Percentiles rank a stretch among this genome's conserved stretches.
phyloP scores from a whole-genome alignment of 2,797 vertebrate genomes.

The Staurois parvus region DNA sequence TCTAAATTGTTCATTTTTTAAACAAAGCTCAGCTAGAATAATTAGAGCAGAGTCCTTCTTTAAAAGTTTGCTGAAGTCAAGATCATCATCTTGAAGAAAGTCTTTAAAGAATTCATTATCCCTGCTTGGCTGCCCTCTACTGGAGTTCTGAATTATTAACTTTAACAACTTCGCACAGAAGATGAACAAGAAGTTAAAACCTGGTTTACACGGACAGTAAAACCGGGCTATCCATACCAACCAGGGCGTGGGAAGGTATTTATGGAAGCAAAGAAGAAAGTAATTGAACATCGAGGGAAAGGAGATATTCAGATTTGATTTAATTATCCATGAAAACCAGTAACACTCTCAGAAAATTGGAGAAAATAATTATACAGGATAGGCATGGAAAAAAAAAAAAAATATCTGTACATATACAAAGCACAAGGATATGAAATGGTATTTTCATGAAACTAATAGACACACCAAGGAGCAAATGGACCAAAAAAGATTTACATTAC shows the following conservation, averaged over 20 bases:
- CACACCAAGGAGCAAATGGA: conserved; percentile 42
- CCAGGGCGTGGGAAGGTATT: conserved; percentile 58
- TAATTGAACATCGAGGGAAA: conserved; percentile 63
- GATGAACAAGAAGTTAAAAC: conserved; percentile 45
- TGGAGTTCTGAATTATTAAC: conserved; percentile 73
- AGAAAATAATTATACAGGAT: conserved; percentile 67
- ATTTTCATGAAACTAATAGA: conserved; percentile 37
- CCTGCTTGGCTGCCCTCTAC: conserved; percentile 84
- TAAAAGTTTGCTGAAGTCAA: conserved; percentile 28
- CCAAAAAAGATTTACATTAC: conserved; percentile 30
- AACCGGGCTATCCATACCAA: conserved; percentile 47
- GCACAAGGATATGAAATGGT: conserved; percentile 23
- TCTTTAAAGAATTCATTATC: conserved; percentile 74
- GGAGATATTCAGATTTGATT: conserved; percentile 60
- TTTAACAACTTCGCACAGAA: conserved; percentile 60
- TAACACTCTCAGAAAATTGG: conserved; percentile 55
- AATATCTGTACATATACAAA: conserved; percentile 54
- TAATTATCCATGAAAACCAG: conserved; percentile 64
- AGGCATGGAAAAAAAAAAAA: conserved; percentile 66
- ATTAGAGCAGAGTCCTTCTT: not conserved
- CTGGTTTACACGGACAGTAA: conserved; percentile 46
- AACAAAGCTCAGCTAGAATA: not conserved
- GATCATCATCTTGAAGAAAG: conserved; percentile 40
- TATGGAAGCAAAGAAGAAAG: conserved; percentile 51
- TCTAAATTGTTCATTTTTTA: not conserved